Conservation (phyloP, 2,113 vertebrate genomes). For the Sula dactylatra region DNA sequence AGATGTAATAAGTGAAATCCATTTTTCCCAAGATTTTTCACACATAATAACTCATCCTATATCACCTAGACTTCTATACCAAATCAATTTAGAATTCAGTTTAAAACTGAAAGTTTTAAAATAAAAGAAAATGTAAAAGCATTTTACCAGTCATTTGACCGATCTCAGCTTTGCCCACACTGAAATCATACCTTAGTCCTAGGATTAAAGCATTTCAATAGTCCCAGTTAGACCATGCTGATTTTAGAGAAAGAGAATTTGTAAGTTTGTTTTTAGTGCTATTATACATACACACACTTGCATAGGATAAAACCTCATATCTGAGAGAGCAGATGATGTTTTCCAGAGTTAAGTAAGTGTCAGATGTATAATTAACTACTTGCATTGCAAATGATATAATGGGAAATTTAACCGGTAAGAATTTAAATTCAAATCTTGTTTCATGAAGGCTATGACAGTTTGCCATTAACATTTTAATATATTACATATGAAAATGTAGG, state of each 20-base stretch:
- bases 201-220: not conserved
- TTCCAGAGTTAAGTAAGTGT: slow-evolving; percentile 34
- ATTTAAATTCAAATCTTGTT: slow-evolving; percentile 53
- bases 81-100: not conserved
- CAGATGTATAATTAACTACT: slow-evolving; percentile 48
- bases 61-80: not conserved
- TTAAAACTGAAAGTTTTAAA: not conserved
- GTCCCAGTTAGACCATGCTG: not conserved
- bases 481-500: slow-evolving; percentile 44
- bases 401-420: slow-evolving; percentile 50
- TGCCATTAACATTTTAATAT: slow-evolving; percentile 41
- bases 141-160: not conserved
- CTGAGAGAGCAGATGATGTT: slow-evolving; percentile 6
- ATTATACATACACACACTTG: not conserved
- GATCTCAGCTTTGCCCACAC: not conserved
- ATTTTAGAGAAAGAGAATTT: not conserved
- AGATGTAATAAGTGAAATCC: not conserved
- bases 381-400: slow-evolving; percentile 65
- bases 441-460: slow-evolving; percentile 32
- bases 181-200: not conserved
- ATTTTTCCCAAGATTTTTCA: not conserved
- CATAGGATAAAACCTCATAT: not conserved
- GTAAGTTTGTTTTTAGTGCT: not conserved
- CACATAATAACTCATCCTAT: not conserved
- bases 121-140: not conserved